Percentiles rank a stretch among this genome's conserved stretches.
Evolutionary conservation across 1,140 invertebrate genomes (phyloP).

Genomic region (Scaptomyza graminum): DNA sequence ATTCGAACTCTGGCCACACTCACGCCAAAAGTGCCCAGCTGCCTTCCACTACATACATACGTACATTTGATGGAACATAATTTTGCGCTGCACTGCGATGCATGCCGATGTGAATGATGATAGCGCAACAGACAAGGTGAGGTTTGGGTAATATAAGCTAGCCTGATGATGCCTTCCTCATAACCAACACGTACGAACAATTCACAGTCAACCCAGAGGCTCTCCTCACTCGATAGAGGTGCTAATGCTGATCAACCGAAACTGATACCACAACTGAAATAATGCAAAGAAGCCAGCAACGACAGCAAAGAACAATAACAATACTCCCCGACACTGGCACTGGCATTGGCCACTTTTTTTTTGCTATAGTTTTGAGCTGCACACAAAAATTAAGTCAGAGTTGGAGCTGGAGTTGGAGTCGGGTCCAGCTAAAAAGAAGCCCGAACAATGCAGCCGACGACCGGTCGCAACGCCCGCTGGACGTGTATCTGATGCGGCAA

Average conservation of each 20-base stretch:
- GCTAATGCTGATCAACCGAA: constrained; percentile 80
- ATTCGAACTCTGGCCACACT: constrained; percentile 52
- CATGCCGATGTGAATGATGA: constrained; percentile 47
- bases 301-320: constrained; percentile 38
- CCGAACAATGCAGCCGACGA: constrained; percentile 58
- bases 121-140: constrained; percentile 25
- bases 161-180: constrained; percentile 57
- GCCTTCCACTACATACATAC: constrained; percentile 21
- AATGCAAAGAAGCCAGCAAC: constrained; percentile 72
- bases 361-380: constrained; percentile 53
- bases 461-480: constrained; percentile 72
- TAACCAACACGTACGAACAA: constrained; percentile 78
- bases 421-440: constrained; percentile 38
- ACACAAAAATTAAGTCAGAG: constrained; percentile 68
- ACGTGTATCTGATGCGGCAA: constrained; percentile 77
- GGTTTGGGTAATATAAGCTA: background rate
- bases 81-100: constrained; percentile 54
- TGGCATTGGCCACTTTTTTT: constrained; percentile 7
- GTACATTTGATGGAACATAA: constrained; percentile 63
- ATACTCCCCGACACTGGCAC: constrained; percentile 45
- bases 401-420: background rate
- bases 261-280: constrained; percentile 70
- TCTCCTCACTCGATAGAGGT: constrained; percentile 63
- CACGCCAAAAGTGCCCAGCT: constrained; percentile 27
- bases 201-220: constrained; percentile 65